Base-by-base conservation (phyloP, 2,888 invertebrate genomes). In the Chouioia cunea region DNA sequence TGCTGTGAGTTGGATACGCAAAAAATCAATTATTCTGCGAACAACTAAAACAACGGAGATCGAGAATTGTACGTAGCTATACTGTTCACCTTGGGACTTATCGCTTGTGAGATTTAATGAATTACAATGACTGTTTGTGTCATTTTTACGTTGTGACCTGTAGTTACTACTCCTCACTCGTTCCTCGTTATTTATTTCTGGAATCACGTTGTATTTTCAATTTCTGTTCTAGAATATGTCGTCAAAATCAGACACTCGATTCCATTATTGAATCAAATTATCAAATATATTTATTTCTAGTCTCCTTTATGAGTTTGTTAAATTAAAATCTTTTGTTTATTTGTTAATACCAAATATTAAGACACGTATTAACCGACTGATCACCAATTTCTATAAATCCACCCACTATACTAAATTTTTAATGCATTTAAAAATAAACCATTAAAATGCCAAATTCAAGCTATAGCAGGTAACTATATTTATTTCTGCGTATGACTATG, bases 31-130 rank as follows among this genome's bases (percentile, higher is more conserved):
- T n/a, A 52, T 36, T 53, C 43, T n/a, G n/a, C 50, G 20, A 44
- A 54, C 18, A 64, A n/a, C 27, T 16, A 4, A 14, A 56, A 56
- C n/a, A 14, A n/a, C 27, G 16, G 27, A 48, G 8, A 50, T n/a
- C 36, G 23, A 60, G 10, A 27, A 2, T 6, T 47, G 12, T 48
- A 48, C 46, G n/a, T 36, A 54, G 4, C 44, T 47, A 64, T 16
- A 52, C 18, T 48, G 57, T 36, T 57, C 16, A 50, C 65, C 65
- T 65, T 65, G 65, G 20, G 16, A 44, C 44, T 66, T 66, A 66
- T 66, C 58, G 58, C 58, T 15, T 23, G 58, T 18, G 22, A 66
- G 58, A 66, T 59, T 66, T 58, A 22, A 66, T 44, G 44, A 66
- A 66, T 66, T 66, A 53, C 52, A 22, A 52, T 52, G 44, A 15